Evolutionary conservation across 2,797 vertebrate genomes (phyloP), one percentile per base, ranked within the genome.

Genomic region (Pterois miles): DNA sequence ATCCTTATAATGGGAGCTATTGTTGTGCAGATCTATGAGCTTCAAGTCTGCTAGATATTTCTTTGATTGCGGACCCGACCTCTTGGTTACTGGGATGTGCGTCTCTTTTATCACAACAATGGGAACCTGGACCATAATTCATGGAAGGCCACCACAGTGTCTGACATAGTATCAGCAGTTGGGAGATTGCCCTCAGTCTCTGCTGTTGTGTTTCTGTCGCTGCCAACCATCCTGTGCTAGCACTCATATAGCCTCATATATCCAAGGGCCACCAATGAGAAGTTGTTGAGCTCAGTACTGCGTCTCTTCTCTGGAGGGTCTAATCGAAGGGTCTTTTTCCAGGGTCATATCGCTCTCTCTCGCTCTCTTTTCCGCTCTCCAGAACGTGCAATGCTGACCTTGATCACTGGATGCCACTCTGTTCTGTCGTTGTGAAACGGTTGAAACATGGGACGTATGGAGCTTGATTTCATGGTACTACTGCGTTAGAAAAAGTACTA

Each of bases 301-400:
- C 76, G 81, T 84, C 67, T 88, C 71, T 92, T 79, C 75, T 69
- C 84, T 82, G 74, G 66, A 88, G 72, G 85, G 40, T 82, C 63
- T 82, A 89, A 89, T 92, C 81, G 63, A 91, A 91, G 81, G 71
- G 81, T 85, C 74, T 85, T 76, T 84, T 59, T 74, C 63, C 22
- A 23, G 22, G 72, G 66, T 46, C 46, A 33, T 74, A 43, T 65
- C 57, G 64, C 38, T 29, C 60, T 52, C 62, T n/a, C 27, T 57
- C 5, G 40, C 58, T 34, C 57, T 50, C 25, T 48, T 67, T 71
- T 31, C 38, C 65, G 46, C 56, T 66, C 33, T 68, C 66, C 50
- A 74, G 64, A 78, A 80, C 74, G 76, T 73, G 31, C 64, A 66
- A 64, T 13, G 59, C 54, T 88, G 92, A 92, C 86, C 91, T 92